Conservation (phyloP, 2,797 vertebrate species). For the Chelon labrosus region DNA sequence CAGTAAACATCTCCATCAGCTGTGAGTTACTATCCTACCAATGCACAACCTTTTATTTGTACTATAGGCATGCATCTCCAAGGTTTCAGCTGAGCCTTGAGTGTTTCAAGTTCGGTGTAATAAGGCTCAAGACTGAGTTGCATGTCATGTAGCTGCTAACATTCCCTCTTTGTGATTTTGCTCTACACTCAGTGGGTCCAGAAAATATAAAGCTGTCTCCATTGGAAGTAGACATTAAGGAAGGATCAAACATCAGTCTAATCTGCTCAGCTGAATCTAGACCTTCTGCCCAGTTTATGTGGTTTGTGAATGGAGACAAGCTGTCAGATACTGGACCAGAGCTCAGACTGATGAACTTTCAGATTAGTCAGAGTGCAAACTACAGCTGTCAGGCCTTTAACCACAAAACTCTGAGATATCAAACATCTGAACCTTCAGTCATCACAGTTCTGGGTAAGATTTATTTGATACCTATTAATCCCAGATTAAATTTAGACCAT, state of each 20-base stretch:
- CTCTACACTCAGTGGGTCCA: conserved; percentile 64
- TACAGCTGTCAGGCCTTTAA: conserved; percentile 75
- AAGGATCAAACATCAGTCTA: conserved; percentile 62
- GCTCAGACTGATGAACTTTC: conserved; percentile 58
- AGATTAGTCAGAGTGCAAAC: conserved; percentile 60
- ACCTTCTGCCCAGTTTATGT: conserved; percentile 53
- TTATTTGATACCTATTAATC: not conserved
- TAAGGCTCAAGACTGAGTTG: no score
- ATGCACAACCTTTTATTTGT: not conserved
- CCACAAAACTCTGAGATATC: conserved; percentile 49
- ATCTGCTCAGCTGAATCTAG: conserved; percentile 64
- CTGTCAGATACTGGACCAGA: conserved; percentile 42
- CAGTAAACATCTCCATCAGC: conserved; percentile 44
- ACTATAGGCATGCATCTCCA: no score
- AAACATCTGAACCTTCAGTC: conserved; percentile 30
- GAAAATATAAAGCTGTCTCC: conserved; percentile 50
- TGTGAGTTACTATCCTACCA: not conserved
- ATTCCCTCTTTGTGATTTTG: not conserved
- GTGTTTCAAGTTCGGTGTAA: not conserved
- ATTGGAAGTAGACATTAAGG: not conserved
- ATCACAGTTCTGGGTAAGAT: conserved; percentile 64
- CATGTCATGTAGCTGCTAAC: not conserved
- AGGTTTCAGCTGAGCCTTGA: not conserved
- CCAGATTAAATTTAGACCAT: no score
- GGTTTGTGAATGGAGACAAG: conserved; percentile 54